Evolutionary conservation across 2,888 invertebrate genomes (phyloP), one percentile per base, ranked within the genome.

Genomic region (Unio delphinus): DNA sequence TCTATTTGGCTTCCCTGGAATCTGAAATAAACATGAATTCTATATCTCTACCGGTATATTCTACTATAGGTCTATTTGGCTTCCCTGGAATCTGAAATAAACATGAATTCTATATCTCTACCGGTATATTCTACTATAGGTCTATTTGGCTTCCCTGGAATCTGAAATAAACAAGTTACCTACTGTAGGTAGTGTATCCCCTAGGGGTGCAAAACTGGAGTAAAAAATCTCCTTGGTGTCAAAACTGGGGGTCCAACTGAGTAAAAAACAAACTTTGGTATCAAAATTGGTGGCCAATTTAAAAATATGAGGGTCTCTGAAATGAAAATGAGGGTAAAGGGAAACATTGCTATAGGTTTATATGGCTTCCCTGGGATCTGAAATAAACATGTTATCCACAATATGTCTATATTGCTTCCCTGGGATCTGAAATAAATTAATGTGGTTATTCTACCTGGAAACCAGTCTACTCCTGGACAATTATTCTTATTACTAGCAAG

Each of bases 51-150:
- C 86, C 86, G 23, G 23, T 23, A 23, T 23, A 23, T 23, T 23
- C 23, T 67, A 84, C 75, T 7, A 86, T 55, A 1, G 86, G 86
- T 61, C 74, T 76, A 73, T 80, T 85, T 0, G 83, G 78, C 23
- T 23, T 23, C 23, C 23, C 23, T 23, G 23, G 23, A 23, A 23
- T 23, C 23, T 23, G 23, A 11, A 74, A 70, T 58, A 30, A 68
- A 56, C 15, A 57, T 23, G 23, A 23, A 23, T 23, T 23, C 23
- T 23, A 23, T 23, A 23, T 23, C 23, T 23, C 23, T 23, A 23
- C 23, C 23, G 23, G 23, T 23, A 23, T 23, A 23, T 23, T 23
- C 64, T 23, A 23, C 23, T 23, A 23, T 23, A 23, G 23, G 23
- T 23, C 23, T 23, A 23, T 23, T 23, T 23, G 23, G 23, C 23